phyloP scores from a whole-genome alignment of 2,888 invertebrate genomes.

The Erebia aethiops region DNA sequence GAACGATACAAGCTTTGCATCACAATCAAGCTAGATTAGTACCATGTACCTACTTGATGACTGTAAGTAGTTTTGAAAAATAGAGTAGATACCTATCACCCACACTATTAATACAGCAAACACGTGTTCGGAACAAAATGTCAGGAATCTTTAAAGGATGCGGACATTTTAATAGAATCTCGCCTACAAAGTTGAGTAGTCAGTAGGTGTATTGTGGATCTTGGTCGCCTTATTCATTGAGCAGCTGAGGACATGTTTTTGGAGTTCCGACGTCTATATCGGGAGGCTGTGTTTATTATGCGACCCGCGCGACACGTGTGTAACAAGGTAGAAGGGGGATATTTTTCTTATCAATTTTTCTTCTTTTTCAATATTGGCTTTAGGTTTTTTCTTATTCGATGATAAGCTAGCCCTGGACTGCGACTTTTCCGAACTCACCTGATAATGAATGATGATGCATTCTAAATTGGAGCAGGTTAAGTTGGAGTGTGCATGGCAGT shows the following conservation, averaged over 20 bases:
- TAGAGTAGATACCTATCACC: background rate
- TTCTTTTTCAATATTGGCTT: background rate
- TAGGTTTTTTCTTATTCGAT: background rate
- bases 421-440: too few relatives aligned
- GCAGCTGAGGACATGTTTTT: background rate
- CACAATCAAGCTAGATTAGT: background rate
- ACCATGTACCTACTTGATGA: background rate
- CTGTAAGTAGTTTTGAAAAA: background rate
- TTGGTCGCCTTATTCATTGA: background rate
- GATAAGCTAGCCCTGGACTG: too few relatives aligned
- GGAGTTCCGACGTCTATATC: background rate
- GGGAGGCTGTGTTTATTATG: background rate
- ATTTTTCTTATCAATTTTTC: background rate
- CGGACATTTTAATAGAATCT: background rate
- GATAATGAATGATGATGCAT: too few relatives aligned
- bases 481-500: too few relatives aligned
- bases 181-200: background rate
- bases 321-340: slow-evolving; percentile 1
- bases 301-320: background rate
- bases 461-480: too few relatives aligned
- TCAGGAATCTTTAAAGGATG: background rate
- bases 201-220: background rate
- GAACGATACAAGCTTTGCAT: too few relatives aligned
- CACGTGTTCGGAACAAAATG: background rate
- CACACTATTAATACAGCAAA: background rate